Evolutionary conservation across 2,888 invertebrate species (phyloP).

Genomic region (Amiota communis): DNA sequence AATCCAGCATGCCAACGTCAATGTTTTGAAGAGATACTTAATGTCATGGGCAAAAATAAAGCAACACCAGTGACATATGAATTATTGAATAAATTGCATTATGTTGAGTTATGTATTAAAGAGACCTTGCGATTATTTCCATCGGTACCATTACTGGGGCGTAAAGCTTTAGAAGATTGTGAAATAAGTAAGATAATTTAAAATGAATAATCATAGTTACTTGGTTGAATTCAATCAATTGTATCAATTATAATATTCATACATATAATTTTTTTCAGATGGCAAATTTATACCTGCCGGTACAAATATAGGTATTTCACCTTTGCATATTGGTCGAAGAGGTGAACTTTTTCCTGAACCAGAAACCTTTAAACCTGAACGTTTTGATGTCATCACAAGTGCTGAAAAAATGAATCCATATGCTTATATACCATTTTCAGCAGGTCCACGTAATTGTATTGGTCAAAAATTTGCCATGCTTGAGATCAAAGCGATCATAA

Average conservation of each 20-base stretch:
- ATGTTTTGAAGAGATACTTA: slow-evolving; percentile 73
- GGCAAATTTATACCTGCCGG: slow-evolving; percentile 71
- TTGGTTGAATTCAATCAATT: background rate
- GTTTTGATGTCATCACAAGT: slow-evolving; percentile 67
- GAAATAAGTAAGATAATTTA: slow-evolving; percentile 66
- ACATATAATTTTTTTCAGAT: slow-evolving; percentile 53
- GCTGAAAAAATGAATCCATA: slow-evolving; percentile 70
- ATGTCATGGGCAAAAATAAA: slow-evolving; percentile 70
- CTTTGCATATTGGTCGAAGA: slow-evolving; percentile 64
- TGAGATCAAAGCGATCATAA: slow-evolving; percentile 69
- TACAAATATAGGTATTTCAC: slow-evolving; percentile 69
- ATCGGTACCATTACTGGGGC: slow-evolving; percentile 70
- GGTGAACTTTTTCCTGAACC: slow-evolving; percentile 67
- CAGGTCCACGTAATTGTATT: slow-evolving; percentile 72
- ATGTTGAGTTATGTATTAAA: slow-evolving; percentile 71
- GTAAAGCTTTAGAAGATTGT: slow-evolving; percentile 68
- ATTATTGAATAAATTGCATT: slow-evolving; percentile 66
- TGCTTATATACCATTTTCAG: slow-evolving; percentile 72
- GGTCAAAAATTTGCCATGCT: slow-evolving; percentile 73
- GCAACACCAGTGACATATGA: slow-evolving; percentile 66
- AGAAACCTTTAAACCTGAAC: slow-evolving; percentile 69
- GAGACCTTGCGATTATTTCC: slow-evolving; percentile 71
- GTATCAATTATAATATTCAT: no score
- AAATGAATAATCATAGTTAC: slow-evolving; percentile 1
- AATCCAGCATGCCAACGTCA: slow-evolving; percentile 74